Evolutionary conservation across 2,797 vertebrate genomes (phyloP), one percentile per base, ranked within the genome.

Genomic region (Molossus alvarezi): DNA sequence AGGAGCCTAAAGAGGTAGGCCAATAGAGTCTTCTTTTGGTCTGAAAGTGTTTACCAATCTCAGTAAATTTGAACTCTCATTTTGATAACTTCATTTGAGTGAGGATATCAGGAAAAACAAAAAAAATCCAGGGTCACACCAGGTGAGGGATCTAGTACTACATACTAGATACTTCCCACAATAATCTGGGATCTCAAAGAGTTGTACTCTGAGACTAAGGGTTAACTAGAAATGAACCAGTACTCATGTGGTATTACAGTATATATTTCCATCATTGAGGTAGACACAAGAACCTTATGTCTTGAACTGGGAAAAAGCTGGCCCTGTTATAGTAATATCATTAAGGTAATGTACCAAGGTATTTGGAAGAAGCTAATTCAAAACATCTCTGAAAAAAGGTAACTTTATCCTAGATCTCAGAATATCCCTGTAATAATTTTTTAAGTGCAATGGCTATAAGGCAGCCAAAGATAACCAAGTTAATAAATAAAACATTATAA

Each of bases 101-200:
- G 21, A 62, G 67, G 69, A 91, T 25, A 73, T 73, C 29, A 79
- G 23, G 53, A 82, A 84, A 37, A 64, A 65, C 9, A 21, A 53
- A 53, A 53, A n/a, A n/a, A 55, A 12, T 4, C 9, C 90, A 76
- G 71, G 12, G 7, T 84, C 51, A 85, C 21, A 67, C 1, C 25
- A 76, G 13, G 15, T 33, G 37, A 76, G 51, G 27, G 67, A 67
- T 92, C 60, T 58, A 85, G 76, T 57, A 48, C 37, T 45, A 92
- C 51, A 67, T 53, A 84, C 20, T 45, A 92, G 51, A 67, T 53
- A 84, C 20, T 57, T 84, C 21, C 21, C 71, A 33, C 1, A 5
- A 57, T 67, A 57, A 84, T 27, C 27, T 76, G 60, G 58, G 81
- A n/a, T 76, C 60, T 85, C 90, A 84, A n/a, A 91, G 60, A 45